phyloP scores from a whole-genome alignment of 2,797 vertebrate genomes.

The Naso thynnoides region DNA sequence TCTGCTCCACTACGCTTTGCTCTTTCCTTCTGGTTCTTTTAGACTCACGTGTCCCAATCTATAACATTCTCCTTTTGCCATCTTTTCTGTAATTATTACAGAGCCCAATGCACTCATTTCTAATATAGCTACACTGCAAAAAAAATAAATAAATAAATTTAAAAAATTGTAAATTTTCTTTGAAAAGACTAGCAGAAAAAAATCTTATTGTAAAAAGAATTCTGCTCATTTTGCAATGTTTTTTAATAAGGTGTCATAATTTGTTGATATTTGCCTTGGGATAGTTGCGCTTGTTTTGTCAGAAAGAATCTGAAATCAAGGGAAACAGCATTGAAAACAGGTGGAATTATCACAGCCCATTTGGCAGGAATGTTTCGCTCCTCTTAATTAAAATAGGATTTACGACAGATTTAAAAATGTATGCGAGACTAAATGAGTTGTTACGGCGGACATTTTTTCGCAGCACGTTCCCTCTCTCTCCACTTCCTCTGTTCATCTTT shows the following conservation, averaged over 20 bases:
- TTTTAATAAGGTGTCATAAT: constrained; percentile 13
- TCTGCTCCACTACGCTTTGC: constrained; percentile 41
- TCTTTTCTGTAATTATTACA: constrained; percentile 30
- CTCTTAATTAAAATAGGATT: constrained; percentile 58
- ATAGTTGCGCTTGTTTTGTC: constrained; percentile 33
- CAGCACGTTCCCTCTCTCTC: constrained; percentile 6
- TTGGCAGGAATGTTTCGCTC: constrained; percentile 30
- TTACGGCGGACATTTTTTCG: constrained; percentile 48
- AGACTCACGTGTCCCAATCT: constrained; percentile 26
- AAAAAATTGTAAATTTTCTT: too few species aligned
- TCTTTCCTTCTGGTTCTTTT: constrained; percentile 35
- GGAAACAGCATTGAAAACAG: constrained; percentile 27
- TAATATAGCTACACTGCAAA: constrained; percentile 1
- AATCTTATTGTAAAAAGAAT: neutral
- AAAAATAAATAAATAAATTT: neutral
- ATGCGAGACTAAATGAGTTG: constrained; percentile 46
- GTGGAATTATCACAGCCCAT: constrained; percentile 58
- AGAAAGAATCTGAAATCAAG: constrained; percentile 18
- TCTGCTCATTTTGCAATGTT: neutral
- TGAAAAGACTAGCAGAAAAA: neutral
- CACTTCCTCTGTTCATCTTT: constrained; percentile 41
- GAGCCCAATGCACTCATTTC: neutral
- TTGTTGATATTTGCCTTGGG: constrained; percentile 5
- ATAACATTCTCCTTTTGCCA: constrained; percentile 6
- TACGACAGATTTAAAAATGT: constrained; percentile 51